Base-by-base conservation (phyloP, 2,888 invertebrate species). In the Pocota personata region DNA sequence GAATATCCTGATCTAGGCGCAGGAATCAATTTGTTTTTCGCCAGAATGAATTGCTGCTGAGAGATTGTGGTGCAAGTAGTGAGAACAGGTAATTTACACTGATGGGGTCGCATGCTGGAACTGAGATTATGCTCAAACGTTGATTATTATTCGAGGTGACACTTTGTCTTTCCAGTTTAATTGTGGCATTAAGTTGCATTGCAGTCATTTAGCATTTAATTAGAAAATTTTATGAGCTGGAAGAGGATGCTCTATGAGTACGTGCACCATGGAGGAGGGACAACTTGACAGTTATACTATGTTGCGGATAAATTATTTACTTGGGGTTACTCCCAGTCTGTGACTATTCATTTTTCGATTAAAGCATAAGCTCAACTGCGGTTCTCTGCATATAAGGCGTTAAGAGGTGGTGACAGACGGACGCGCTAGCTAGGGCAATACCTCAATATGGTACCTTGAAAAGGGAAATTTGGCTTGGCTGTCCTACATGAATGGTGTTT, bases 1-100 rank as follows among this genome's bases (percentile, higher is more conserved):
- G 80, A 71, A 84, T 76, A 80, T 84, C 84, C 84, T 76, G 80
- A 84, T 84, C 84, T 75, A 80, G 79, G 57, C 80, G 64, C 2
- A 43, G 75, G 52, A 76, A 80, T 84, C 84, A 80, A 84, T 84
- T 84, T 84, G 84, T 84, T 84, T 79, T 67, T 66, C 67, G 16
- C 10, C 16, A 48, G 30, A 71, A 71, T 64, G n/a, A 66, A 43
- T 69, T 73, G 66, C 24, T 24, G 24, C 24, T 24, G 24, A 55
- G 71, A 57, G 46, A 64, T n/a, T 32, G 21, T 40, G 60, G 57
- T 37, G 75, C 79, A 73, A 64, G 66, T 78, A 78, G 82, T 72
- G 46, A 71, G 75, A 84, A 84, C 80, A 76, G 84, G 80, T 76
- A 84, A 84, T 84, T 80, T 84, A 76, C 80, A 84, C 80, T 71